Evolutionary conservation across 2,888 invertebrate genomes (phyloP), one percentile per base, ranked within the genome.

Genomic region (Mythimna pallens): DNA sequence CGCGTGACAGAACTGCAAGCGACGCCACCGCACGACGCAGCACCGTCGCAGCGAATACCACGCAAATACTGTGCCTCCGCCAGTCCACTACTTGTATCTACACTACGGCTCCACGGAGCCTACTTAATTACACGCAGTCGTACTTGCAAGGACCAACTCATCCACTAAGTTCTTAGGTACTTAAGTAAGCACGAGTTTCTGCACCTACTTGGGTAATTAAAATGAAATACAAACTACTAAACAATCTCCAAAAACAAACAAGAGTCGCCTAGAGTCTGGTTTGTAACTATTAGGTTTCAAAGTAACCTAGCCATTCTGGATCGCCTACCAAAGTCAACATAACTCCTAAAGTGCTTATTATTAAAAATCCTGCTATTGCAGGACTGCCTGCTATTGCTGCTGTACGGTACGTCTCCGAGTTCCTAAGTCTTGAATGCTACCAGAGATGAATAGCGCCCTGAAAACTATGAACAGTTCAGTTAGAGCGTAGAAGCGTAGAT

Each of bases 1-100:
- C 87, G 87, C 92, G 92, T 92, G 92, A 93, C 89, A 84, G 84
- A 89, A 90, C 88, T 90, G 91, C 92, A 86, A 89, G 76, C 81
- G 73, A 75, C 72, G 66, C 69, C 55, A 65, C 71, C 66, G 69
- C 74, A 70, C 69, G 68, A 59, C 59, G 59, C 36, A n/a, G 59
- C 36, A 36, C 59, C 59, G n/a, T 54, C 47, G 58, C 43, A 71
- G 63, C 67, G 63, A 68, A 59, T 50, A 70, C 71, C 40, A 25
- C 66, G 62, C 50, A 14, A 67, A 34, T 65, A 68, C 54, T 34
- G 47, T 43, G 22, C 58, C 55, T 50, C 57, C 69, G 54, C 57
- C 69, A 59, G 14, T 25, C 73, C 20, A 20, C 20, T 57, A 20
- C 17, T 55, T 59, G 30, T 54, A 70, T 22, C 50, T 61, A 9